Evolutionary conservation across 2,113 vertebrate genomes (phyloP).

Genomic region (Sclerurus mexicanus): DNA sequence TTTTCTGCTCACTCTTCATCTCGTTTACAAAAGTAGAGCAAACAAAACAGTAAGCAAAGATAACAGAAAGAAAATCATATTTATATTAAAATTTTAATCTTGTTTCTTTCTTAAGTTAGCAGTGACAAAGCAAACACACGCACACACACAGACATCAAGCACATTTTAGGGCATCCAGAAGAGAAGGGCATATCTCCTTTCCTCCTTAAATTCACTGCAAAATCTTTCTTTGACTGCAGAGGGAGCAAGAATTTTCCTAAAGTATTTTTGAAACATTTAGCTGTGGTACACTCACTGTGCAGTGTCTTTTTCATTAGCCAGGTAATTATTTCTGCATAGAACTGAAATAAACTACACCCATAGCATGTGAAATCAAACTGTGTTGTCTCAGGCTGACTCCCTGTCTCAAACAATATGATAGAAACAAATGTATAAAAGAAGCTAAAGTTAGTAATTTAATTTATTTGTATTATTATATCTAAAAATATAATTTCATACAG

Average conservation of each 20-base stretch:
- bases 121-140: neutral
- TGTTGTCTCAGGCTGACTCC: neutral
- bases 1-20: neutral
- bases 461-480: neutral
- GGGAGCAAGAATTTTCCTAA: slow-evolving; percentile 40
- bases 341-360: neutral
- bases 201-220: neutral
- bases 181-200: neutral
- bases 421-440: neutral
- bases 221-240: slow-evolving; percentile 2
- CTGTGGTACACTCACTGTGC: neutral
- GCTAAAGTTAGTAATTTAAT: neutral
- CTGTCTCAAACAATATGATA: neutral
- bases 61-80: neutral
- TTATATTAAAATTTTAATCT: neutral
- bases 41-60: neutral
- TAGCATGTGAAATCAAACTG: neutral
- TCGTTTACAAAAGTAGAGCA: neutral
- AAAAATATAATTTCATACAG: neutral
- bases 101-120: neutral
- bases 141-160: neutral
- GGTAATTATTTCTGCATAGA: neutral
- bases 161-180: neutral
- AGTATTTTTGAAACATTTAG: neutral
- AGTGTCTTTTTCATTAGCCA: neutral